phyloP scores from a whole-genome alignment of 2,113 vertebrate genomes.

The Labeo rohita region DNA sequence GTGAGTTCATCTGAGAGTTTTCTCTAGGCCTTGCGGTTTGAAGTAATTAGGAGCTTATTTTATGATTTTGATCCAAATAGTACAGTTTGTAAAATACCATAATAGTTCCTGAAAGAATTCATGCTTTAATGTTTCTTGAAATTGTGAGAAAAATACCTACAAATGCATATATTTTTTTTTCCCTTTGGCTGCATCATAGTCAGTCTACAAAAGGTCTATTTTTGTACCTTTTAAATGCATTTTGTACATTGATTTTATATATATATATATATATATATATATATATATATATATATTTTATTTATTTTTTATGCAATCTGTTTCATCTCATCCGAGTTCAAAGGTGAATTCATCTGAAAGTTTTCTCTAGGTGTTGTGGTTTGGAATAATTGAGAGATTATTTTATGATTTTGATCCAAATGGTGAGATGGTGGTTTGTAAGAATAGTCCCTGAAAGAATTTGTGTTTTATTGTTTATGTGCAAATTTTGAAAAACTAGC shows the following conservation, averaged over 20 bases:
- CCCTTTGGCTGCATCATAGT: too few relatives aligned
- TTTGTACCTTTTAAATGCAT: conserved; percentile 65
- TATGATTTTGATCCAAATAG: conserved; percentile 33
- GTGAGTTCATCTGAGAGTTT: conserved; percentile 23
- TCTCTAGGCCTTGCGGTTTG: conserved; percentile 50
- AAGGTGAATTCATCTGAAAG: too few relatives aligned
- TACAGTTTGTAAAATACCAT: conserved; percentile 35
- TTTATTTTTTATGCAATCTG: too few relatives aligned
- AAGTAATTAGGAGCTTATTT: conserved; percentile 69
- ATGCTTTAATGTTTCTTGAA: conserved; percentile 48
- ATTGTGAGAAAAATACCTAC: too few relatives aligned
- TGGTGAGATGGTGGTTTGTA: conserved; percentile 28
- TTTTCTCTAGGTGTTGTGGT: conserved; percentile 49
- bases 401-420: conserved; percentile 33
- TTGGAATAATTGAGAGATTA: conserved; percentile 69
- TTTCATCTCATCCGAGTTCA: too few relatives aligned
- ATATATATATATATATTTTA: too few relatives aligned
- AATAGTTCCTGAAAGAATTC: conserved; percentile 56
- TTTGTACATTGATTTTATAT: conserved; percentile 60
- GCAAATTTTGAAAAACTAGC: conserved; percentile 24
- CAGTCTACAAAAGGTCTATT: too few relatives aligned
- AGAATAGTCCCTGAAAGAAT: conserved; percentile 55
- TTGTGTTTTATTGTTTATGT: conserved; percentile 47
- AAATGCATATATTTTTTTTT: too few relatives aligned
- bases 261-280: too few relatives aligned